Percentiles rank a stretch among this genome's conserved stretches.
These are phyloP conservation scores for Drosophila kanekoi DNA, from an alignment of 2,888 invertebrate species.

Conservation along the genomic window DNA sequence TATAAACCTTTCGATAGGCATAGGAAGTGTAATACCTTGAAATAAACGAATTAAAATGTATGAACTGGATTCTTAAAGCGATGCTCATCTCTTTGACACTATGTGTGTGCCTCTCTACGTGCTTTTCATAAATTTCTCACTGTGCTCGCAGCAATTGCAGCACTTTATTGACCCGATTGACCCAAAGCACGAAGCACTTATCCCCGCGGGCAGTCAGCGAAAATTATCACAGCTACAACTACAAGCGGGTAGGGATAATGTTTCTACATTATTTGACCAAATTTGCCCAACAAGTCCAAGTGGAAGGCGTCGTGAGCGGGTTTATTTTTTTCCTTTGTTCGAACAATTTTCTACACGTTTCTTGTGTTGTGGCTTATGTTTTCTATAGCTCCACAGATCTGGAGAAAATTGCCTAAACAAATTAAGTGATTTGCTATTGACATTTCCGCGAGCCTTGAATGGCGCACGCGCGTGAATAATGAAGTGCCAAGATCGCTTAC, in stretches of 20 bases:
- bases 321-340: conserved; percentile 20
- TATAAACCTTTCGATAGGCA: too few relatives aligned
- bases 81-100: not conserved
- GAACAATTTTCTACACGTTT: conserved; percentile 71
- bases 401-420: conserved; percentile 77
- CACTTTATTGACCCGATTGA: conserved; percentile 68
- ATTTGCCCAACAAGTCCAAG: conserved; percentile 60
- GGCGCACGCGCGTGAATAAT: conserved; percentile 79
- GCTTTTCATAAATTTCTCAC: conserved; percentile 55
- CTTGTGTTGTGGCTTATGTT: conserved; percentile 40
- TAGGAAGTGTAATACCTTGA: not conserved
- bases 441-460: conserved; percentile 77
- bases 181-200: conserved; percentile 55
- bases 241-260: conserved; percentile 63
- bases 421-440: conserved; percentile 83
- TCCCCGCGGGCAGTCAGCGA: conserved; percentile 33
- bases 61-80: not conserved
- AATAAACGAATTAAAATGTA: not conserved
- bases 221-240: conserved; percentile 55
- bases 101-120: conserved; percentile 31
- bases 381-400: conserved; percentile 10
- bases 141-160: conserved; percentile 53
- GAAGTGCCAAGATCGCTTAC: conserved; percentile 81
- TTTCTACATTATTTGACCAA: conserved; percentile 73
- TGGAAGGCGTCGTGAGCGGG: conserved; percentile 64